Conservation (phyloP, 2,113 vertebrate species). For the Sylvilagus bachmani region DNA sequence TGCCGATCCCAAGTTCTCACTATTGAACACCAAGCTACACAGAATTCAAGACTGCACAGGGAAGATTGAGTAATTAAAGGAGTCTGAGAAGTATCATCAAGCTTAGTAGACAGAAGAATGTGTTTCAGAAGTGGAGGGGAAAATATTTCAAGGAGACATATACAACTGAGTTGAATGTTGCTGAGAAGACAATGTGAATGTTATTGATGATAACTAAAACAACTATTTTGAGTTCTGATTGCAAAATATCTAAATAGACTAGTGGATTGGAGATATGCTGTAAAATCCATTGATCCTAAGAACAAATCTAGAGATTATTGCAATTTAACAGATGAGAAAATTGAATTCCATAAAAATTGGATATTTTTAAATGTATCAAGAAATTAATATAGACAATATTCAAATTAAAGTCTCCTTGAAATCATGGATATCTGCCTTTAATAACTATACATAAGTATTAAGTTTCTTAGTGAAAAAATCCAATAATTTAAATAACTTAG, state of each 20-base stretch:
- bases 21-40: background rate
- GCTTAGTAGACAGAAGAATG: background rate
- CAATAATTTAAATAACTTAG: background rate
- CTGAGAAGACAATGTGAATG: background rate
- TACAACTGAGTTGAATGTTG: background rate
- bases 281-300: background rate
- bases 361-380: background rate
- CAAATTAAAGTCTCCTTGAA: background rate
- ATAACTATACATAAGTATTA: conserved; percentile 5
- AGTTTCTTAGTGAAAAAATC: background rate
- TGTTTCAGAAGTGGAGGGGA: background rate
- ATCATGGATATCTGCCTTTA: background rate
- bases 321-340: conserved; percentile 36
- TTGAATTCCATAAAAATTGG: background rate
- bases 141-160: background rate
- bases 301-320: background rate
- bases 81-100: background rate
- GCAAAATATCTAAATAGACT: background rate
- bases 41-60: background rate
- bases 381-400: background rate
- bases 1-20: background rate
- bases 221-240: background rate
- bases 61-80: background rate
- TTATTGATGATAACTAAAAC: background rate
- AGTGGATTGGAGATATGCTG: background rate